Conservation (phyloP, 1,140 invertebrate genomes). For the Psilanteris sp. region DNA sequence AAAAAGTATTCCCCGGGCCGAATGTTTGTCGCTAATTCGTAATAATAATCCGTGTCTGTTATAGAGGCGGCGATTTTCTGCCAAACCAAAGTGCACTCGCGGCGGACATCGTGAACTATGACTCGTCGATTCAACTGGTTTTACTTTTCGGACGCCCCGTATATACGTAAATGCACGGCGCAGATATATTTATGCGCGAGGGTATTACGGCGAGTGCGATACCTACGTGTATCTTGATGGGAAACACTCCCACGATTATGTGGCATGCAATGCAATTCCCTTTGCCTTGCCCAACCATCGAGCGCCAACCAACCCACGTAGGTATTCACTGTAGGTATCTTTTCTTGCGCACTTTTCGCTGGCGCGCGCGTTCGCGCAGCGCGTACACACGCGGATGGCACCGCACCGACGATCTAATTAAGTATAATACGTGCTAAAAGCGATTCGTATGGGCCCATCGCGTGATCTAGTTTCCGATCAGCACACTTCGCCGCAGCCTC, state of each 20-base stretch:
- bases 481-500: slow-evolving; percentile 36
- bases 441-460: slow-evolving; percentile 36
- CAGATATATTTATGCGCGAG: slow-evolving; percentile 74
- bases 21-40: too few relatives aligned
- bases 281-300: slow-evolving; percentile 70
- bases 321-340: slow-evolving; percentile 56
- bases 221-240: slow-evolving; percentile 77
- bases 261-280: slow-evolving; percentile 78
- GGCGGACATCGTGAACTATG: too few relatives aligned
- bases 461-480: slow-evolving; percentile 58
- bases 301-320: slow-evolving; percentile 64
- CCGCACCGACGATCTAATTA: slow-evolving; percentile 72
- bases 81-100: too few relatives aligned
- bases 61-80: too few relatives aligned
- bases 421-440: slow-evolving; percentile 62
- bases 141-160: slow-evolving; percentile 69
- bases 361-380: slow-evolving; percentile 28
- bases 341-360: slow-evolving; percentile 55
- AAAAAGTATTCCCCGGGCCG: too few relatives aligned
- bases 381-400: slow-evolving; percentile 54
- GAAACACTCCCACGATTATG: slow-evolving; percentile 78
- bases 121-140: slow-evolving; percentile 3
- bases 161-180: slow-evolving; percentile 68
- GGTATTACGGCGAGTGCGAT: slow-evolving; percentile 73
- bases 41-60: too few relatives aligned